Evolutionary conservation across 2,797 vertebrate species (phyloP), one percentile per base, ranked within the genome.

Genomic region (Adelosebastes latens): DNA sequence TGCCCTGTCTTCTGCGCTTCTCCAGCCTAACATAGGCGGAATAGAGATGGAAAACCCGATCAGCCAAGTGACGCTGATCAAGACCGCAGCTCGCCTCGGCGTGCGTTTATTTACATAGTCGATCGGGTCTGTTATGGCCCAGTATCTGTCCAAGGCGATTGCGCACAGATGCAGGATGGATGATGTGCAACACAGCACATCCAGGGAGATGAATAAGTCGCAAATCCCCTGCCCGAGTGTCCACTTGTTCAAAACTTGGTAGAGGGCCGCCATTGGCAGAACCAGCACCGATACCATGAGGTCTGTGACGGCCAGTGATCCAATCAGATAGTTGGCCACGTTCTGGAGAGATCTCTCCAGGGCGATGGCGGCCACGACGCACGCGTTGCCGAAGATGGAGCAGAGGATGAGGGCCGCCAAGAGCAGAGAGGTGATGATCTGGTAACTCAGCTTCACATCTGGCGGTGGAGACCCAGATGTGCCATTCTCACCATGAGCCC

Each of bases 221-320:
- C 98, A 99, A 72, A 96, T 97, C 88, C 96, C 97, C 92, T 99
- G 98, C 3, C 98, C 98, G 78, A 99, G 95, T 2, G 98, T 99
- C 98, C 98, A 99, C 92, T 98, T 98, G 94, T 98, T 98, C 92
- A 99, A 93, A 81, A 99, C 98, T 93, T 99, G 98, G 92, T 99
- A 98, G 39, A 99, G 96, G 62, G 98, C 98, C 29, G 98, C 98
- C 98, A 99, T 99, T 75, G 98, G 98, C 88, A 99, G 90, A 81
- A 99, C 98, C 87, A 99, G 93, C 67, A 99, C 97, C 39, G 98
- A 99, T 55, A 99, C 98, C 98, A 99, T 97, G 85, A 99, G 96
- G 93, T 99, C 98, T 64, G 98, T 98, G 80, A 99, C 97, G 5
- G 98, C 98, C 93, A 99, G 94, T 0, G 98, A 99, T 62, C 98